A percentile compares a stretch with the other conserved stretches of the same genome.
phyloP scores from a whole-genome alignment of 2,797 vertebrate species.

The Cyprinella venusta region DNA sequence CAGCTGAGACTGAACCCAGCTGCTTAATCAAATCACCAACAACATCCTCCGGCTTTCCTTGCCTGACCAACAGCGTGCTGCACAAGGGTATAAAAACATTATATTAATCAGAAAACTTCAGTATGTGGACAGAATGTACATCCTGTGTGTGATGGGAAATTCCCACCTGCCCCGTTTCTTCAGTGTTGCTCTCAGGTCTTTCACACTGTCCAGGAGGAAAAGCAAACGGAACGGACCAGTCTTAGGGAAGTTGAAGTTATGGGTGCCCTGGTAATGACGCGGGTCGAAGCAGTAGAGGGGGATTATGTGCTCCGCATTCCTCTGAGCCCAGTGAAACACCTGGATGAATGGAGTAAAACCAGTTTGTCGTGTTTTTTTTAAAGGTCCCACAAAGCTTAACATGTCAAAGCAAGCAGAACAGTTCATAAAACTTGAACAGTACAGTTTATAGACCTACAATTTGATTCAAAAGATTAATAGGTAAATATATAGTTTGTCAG shows the following conservation, averaged over 20 bases:
- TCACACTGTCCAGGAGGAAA: conserved; percentile 81
- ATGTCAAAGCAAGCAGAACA: neutral
- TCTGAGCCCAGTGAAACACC: conserved; percentile 84
- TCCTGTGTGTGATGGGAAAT: neutral
- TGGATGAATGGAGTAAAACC: conserved; percentile 46
- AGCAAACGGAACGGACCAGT: conserved; percentile 80
- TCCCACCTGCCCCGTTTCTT: conserved; percentile 80
- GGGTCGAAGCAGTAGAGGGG: conserved; percentile 88
- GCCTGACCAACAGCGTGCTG: conserved; percentile 83
- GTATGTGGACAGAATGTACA: neutral
- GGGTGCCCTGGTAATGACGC: conserved; percentile 77
- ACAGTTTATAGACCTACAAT: neutral
- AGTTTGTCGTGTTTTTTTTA: neutral
- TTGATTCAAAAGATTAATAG: neutral
- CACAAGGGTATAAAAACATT: conserved; percentile 12
- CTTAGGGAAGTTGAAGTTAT: conserved; percentile 78
- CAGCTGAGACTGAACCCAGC: conserved; percentile 77
- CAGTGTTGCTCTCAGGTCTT: conserved; percentile 77
- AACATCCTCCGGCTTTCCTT: conserved; percentile 82
- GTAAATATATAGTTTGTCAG: neutral
- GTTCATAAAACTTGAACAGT: neutral
- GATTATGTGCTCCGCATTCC: conserved; percentile 76
- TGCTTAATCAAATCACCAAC: conserved; percentile 79
- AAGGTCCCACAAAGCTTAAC: neutral
- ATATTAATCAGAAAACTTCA: neutral